Conservation (phyloP, 2,113 vertebrate species). For the Neolamprologus fasciatus region DNA sequence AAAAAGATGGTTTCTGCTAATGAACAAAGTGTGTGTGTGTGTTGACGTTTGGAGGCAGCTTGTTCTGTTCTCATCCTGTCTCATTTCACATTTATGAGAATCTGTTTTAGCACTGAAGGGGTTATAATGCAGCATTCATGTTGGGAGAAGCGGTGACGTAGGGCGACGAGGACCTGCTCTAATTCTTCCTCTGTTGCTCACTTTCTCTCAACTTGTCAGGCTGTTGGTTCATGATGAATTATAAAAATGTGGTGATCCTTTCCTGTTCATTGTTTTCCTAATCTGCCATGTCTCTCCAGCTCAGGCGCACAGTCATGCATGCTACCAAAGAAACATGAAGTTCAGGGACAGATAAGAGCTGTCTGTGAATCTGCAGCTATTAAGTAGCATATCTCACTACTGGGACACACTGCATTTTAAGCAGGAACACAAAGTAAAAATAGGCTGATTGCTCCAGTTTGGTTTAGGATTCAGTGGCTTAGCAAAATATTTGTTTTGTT, state of each 20-base stretch:
- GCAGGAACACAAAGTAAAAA: slow-evolving; percentile 16
- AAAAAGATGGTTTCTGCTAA: slow-evolving; percentile 5
- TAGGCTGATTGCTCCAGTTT: not conserved
- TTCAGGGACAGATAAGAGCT: not conserved
- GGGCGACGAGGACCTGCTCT: not conserved
- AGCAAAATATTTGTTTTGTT: not conserved
- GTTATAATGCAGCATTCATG: slow-evolving; percentile 19
- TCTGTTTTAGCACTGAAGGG: slow-evolving; percentile 3
- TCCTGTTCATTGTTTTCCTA: not conserved
- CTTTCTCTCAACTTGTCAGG: not conserved
- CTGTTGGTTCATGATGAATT: not conserved
- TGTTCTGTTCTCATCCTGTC: slow-evolving; percentile 13
- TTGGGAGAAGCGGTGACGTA: not conserved
- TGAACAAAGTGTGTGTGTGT: not conserved
- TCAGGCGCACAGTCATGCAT: not conserved
- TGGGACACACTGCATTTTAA: slow-evolving; percentile 33
- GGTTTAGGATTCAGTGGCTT: not conserved
- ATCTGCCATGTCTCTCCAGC: not conserved
- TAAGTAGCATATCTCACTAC: slow-evolving; percentile 24
- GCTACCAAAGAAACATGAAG: not conserved
- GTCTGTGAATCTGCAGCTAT: not conserved
- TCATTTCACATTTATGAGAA: slow-evolving; percentile 46
- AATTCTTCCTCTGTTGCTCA: not conserved
- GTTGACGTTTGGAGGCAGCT: not conserved
- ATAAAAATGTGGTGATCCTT: not conserved